Base-by-base conservation (phyloP, 2,888 invertebrate genomes). In the Mystacides longicornis region DNA sequence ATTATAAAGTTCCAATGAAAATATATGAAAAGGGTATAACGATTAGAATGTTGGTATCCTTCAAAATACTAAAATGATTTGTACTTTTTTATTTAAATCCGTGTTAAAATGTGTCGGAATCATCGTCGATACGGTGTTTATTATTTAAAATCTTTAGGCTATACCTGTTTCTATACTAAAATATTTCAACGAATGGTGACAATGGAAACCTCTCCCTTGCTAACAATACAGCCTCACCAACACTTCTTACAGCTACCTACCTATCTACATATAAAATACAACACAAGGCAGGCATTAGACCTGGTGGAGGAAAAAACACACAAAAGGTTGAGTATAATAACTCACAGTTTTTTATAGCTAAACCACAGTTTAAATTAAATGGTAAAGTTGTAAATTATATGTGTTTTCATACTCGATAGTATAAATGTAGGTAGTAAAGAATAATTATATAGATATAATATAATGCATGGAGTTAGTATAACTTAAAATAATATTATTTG, bases 131-230 rank as follows among this genome's bases (percentile, higher is more conserved):
- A n/a, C n/a, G n/a, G n/a, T n/a, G n/a, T n/a, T n/a, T n/a, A n/a
- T n/a, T n/a, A n/a, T n/a, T n/a, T n/a, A n/a, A n/a, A n/a, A n/a
- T n/a, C n/a, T n/a, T n/a, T n/a, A n/a, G n/a, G n/a, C n/a, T n/a
- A n/a, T 46, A 46, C 46, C 46, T 46, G 46, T 21, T 7, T 31
- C 7, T 18, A 19, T 46, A 14, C 21, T 20, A 20, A 51, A 33
- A 47, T 49, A 58, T 45, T 48, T 58, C 52, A 45, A 58, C 49
- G 55, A 33, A 42, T 51, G 54, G 54, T 48, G 22, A 46, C n/a
- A 49, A 51, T 49, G 19, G 49, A 58, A 58, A 55, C 52, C 55
- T 55, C 42, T 47, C 45, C 54, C 37, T n/a, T 37, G 37, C n/a
- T 37, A 16, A 37, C n/a, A 37, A 37, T n/a, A 37, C n/a, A n/a